A percentile compares a stretch with the other conserved stretches of the same genome.
Conservation (phyloP, 2,888 invertebrate species). For the Hartigia nigra region DNA sequence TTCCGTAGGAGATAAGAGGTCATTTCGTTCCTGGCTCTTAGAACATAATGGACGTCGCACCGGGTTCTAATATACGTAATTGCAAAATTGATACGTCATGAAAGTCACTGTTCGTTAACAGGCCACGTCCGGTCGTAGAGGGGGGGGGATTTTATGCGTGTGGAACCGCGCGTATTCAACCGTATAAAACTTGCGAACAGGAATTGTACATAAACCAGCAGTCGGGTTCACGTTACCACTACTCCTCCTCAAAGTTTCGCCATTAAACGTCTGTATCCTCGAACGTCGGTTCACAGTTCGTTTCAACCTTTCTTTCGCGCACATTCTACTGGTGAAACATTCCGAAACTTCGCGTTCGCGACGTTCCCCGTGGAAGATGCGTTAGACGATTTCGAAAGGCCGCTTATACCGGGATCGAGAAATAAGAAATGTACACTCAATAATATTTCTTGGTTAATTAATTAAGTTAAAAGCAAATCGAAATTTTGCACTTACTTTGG, state of each 20-base stretch:
- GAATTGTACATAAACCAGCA: slow-evolving; percentile 1
- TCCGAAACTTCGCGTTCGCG: neutral
- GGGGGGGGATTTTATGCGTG: neutral
- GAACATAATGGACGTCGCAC: neutral
- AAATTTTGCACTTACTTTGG: neutral
- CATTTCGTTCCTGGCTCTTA: neutral
- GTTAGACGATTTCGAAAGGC: neutral
- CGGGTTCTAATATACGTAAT: slow-evolving; percentile 36
- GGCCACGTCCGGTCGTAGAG: slow-evolving; percentile 27
- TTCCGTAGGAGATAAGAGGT: neutral
- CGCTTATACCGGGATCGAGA: neutral
- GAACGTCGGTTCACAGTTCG: slow-evolving; percentile 2
- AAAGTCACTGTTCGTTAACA: slow-evolving; percentile 22
- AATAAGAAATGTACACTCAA: too few species aligned
- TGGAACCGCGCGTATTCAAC: neutral
- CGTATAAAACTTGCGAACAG: neutral
- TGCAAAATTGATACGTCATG: slow-evolving; percentile 45
- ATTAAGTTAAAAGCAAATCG: neutral
- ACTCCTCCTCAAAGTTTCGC: neutral
- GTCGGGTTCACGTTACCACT: neutral
- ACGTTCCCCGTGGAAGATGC: too few species aligned
- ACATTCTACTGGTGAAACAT: neutral
- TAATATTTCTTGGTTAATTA: too few species aligned
- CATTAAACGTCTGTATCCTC: neutral
- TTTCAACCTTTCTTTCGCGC: neutral